phyloP scores from a whole-genome alignment of 1,140 invertebrate genomes.

The Lethrus apterus region DNA sequence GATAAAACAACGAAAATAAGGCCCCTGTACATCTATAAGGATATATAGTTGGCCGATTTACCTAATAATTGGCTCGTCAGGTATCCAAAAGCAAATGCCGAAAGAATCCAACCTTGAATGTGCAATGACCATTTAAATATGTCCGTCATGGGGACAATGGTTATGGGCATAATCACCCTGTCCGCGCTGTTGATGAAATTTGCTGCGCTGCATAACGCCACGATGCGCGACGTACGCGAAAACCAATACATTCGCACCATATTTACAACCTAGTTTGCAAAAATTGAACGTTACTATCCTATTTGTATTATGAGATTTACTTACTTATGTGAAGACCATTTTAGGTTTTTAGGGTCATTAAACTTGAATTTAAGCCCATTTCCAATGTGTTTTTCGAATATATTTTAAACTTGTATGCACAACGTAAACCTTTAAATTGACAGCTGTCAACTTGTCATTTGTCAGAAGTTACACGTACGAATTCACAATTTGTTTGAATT shows the following conservation, averaged over 20 bases:
- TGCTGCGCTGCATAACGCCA: conserved; percentile 64
- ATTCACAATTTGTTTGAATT: too few species aligned
- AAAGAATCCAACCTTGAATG: conserved; percentile 71
- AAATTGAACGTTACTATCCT: neutral
- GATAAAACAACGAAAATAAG: too few species aligned
- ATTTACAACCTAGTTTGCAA: conserved; percentile 19
- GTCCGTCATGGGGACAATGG: conserved; percentile 69
- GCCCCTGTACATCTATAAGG: conserved; percentile 13
- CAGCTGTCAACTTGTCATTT: too few species aligned
- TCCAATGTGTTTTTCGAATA: too few species aligned
- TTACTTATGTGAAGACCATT: too few species aligned
- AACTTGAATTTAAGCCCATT: too few species aligned
- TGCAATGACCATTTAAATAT: conserved; percentile 67
- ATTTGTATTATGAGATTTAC: too few species aligned
- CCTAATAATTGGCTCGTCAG: conserved; percentile 60
- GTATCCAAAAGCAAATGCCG: conserved; percentile 72
- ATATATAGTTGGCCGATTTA: too few species aligned
- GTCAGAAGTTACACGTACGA: too few species aligned
- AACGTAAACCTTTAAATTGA: too few species aligned
- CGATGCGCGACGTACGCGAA: conserved; percentile 51
- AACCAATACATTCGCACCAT: conserved; percentile 47
- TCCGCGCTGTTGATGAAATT: conserved; percentile 79
- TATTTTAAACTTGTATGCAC: too few species aligned
- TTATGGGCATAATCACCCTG: conserved; percentile 73
- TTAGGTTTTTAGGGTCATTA: too few species aligned